A percentile compares a stretch with the other conserved stretches of the same genome.
Evolutionary conservation across 92 coral and sea anemone genomes (phyloP).

Genomic region (Metridium senile): DNA sequence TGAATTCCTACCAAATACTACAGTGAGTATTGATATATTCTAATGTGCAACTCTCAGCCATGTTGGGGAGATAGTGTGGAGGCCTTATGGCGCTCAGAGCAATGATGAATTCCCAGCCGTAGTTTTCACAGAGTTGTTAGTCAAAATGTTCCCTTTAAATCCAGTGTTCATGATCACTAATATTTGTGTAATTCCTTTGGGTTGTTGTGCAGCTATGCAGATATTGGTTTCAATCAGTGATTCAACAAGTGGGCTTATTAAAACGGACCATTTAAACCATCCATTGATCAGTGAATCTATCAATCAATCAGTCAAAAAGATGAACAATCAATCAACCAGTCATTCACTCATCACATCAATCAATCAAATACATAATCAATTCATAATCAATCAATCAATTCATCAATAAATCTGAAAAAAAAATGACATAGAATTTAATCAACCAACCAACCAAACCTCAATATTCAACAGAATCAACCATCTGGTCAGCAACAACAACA

Average conservation of each 20-base stretch:
- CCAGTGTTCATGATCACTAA: too few relatives aligned
- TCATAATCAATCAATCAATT: too few relatives aligned
- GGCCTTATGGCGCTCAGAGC: too few relatives aligned
- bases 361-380: not conserved
- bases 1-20: conserved; percentile 91
- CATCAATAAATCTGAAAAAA: not conserved
- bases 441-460: too few relatives aligned
- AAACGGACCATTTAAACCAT: too few relatives aligned
- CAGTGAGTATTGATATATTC: conserved; percentile 50
- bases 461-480: conserved; percentile 63
- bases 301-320: not conserved
- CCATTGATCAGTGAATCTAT: not conserved
- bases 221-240: not conserved
- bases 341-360: not conserved
- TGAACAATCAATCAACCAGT: not conserved
- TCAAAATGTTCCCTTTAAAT: too few relatives aligned
- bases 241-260: too few relatives aligned
- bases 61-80: not conserved
- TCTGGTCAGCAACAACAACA: conserved; percentile 61
- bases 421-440: too few relatives aligned
- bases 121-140: too few relatives aligned
- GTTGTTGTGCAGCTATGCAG: too few relatives aligned
- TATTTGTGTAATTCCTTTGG: too few relatives aligned
- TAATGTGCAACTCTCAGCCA: not conserved
- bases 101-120: too few relatives aligned